Base-by-base conservation (phyloP, 2,888 invertebrate species). In the Clistopyga incitator region DNA sequence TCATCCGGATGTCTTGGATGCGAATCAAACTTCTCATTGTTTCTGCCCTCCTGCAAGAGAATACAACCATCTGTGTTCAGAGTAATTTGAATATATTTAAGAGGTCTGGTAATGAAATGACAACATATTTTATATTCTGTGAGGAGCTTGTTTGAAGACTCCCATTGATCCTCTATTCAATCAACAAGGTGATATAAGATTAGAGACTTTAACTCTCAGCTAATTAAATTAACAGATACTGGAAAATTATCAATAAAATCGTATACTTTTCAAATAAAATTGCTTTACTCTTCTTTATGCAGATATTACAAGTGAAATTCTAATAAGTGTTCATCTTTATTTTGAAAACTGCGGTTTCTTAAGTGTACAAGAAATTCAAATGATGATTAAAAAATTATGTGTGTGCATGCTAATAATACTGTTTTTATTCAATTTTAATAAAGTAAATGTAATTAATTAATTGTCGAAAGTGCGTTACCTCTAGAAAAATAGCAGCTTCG, bases 11-110 rank as follows among this genome's bases (percentile, higher is more conserved):
- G 96, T 65, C 96, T 95, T 0, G 98, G 98, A 92, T 98, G 98
- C 0, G 97, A 97, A 92, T 97, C 97, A 91, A 98, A 98, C 93
- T 98, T 98, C 92, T 98, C 98, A 93, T 98, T 98, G 92, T 98
- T 98, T 92, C 96, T 95, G 45, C 98, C 98, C 95, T 98, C 98
- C 97, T 97, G 93, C 65, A 94, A 94, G 85, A 68, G 11, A n/a
- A 80, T 83, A 83, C 42, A 82, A 45, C 18, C 65, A 75, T 52
- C 64, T 65, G 75, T 34, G 25, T 54, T 64, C 34, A 67, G 2
- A 56, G n/a, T 20, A 42, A 64, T 72, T 65, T 68, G 52, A 56
- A 50, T 65, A 54, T 15, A 65, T 34, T 42, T 18, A 42, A 47
- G 20, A 25, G 4, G 52, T 52, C 38, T 23, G 20, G n/a, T 18